Percentiles rank a stretch among this genome's conserved stretches.
These are phyloP conservation scores for Lineus longissimus DNA, from an alignment of 1,140 invertebrate genomes.

Conservation along the genomic window DNA sequence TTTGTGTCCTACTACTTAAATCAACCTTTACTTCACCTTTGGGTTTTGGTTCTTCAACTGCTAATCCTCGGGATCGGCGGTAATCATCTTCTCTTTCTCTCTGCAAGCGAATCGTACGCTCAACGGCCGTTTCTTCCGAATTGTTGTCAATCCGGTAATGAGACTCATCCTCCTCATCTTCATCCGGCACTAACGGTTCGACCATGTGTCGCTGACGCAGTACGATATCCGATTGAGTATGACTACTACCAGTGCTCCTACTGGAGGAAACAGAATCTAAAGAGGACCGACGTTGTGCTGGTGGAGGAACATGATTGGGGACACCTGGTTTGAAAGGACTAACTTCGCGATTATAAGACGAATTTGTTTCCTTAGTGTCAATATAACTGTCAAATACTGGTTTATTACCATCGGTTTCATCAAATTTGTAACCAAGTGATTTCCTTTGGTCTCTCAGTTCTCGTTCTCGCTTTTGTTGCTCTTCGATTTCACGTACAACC, in stretches of 20 bases:
- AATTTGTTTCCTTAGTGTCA: conserved; percentile 8
- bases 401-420: conserved; percentile 37
- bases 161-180: not conserved
- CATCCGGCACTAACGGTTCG: not conserved
- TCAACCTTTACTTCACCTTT: not conserved
- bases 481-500: no score
- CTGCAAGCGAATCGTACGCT: conserved; percentile 59
- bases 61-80: conserved; percentile 46
- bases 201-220: not conserved
- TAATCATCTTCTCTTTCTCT: conserved; percentile 59
- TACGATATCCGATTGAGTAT: not conserved
- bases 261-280: conserved; percentile 25
- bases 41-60: not conserved
- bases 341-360: conserved; percentile 5
- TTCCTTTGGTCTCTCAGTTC: conserved; percentile 10
- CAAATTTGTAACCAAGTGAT: conserved; percentile 31
- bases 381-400: conserved; percentile 15
- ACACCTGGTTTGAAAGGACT: not conserved
- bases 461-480: not conserved
- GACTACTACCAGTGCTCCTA: conserved; percentile 15
- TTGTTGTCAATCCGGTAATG: conserved; percentile 18
- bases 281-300: conserved; percentile 20
- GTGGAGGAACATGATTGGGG: not conserved
- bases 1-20: not conserved
- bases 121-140: conserved; percentile 59